Percentiles rank a stretch among this genome's conserved stretches.
These are phyloP conservation scores for Cryptotis parvus DNA, from an alignment of 2,113 vertebrate species.

Conservation along the genomic window DNA sequence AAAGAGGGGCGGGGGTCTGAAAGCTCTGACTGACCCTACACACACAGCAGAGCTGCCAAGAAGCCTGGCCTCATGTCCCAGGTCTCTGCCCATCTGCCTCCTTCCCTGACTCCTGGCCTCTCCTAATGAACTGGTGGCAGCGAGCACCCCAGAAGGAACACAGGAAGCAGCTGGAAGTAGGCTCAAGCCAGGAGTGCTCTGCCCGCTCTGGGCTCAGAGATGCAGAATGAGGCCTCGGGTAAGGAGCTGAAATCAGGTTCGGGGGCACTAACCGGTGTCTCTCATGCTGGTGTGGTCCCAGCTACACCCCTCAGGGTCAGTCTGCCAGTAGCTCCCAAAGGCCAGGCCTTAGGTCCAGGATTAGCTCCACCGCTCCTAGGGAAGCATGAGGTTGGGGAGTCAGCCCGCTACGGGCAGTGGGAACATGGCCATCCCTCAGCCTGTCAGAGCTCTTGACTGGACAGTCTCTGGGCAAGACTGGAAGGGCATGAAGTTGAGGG, in stretches of 20 bases:
- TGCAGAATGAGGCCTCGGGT: not conserved
- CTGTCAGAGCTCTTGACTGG: not conserved
- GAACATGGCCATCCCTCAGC: too few relatives aligned
- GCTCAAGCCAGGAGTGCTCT: not conserved
- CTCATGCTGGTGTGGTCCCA: not conserved
- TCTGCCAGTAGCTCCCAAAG: too few relatives aligned
- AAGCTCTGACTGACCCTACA: too few relatives aligned
- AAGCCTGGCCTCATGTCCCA: too few relatives aligned
- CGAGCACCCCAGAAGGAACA: not conserved
- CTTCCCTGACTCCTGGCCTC: not conserved
- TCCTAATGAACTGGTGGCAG: not conserved
- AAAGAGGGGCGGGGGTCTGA: accelerated
- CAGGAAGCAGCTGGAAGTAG: not conserved
- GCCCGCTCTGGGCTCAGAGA: not conserved
- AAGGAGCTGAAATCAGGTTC: not conserved
- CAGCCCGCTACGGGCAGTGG: not conserved
- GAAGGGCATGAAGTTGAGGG: not conserved
- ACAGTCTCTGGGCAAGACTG: not conserved
- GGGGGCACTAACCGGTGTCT: too few relatives aligned
- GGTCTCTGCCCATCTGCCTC: not conserved
- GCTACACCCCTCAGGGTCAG: too few relatives aligned
- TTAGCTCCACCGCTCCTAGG: not conserved
- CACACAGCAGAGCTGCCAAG: not conserved
- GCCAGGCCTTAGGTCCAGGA: accelerated
- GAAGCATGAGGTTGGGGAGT: too few relatives aligned